phyloP scores from a whole-genome alignment of 1,140 invertebrate species.

The Elysia chlorotica region DNA sequence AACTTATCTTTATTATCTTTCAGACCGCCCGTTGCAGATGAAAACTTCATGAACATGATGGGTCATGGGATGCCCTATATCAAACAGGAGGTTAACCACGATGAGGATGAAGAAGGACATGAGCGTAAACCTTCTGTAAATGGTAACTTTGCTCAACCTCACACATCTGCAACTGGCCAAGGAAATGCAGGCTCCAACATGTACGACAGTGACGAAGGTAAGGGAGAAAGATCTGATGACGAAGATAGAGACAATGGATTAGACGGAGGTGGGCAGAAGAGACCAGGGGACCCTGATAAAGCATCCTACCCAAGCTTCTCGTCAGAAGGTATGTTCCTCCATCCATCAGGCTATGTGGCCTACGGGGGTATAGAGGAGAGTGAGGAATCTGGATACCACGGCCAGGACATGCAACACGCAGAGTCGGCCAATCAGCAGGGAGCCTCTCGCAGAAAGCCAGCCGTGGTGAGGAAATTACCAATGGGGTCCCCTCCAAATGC shows the following conservation, averaged over 20 bases:
- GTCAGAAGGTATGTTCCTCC: constrained; percentile 19
- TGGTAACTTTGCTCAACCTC: not conserved
- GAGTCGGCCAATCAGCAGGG: too few species aligned
- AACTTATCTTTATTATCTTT: not conserved
- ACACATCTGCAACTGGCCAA: not conserved
- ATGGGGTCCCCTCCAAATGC: constrained; percentile 12
- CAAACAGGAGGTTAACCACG: constrained; percentile 17
- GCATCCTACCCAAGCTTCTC: constrained; percentile 22
- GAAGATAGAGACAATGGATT: not conserved
- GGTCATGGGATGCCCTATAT: constrained; percentile 21
- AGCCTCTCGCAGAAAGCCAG: constrained; percentile 9
- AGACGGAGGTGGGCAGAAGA: constrained; percentile 23
- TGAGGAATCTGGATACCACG: not conserved
- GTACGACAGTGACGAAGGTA: not conserved
- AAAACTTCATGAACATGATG: constrained; percentile 8
- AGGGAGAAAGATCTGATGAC: not conserved
- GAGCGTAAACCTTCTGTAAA: too few species aligned
- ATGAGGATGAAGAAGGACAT: constrained; percentile 20
- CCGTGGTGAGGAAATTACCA: constrained; percentile 11
- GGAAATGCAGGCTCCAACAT: not conserved
- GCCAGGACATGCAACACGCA: not conserved
- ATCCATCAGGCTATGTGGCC: constrained; percentile 23
- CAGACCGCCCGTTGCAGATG: not conserved
- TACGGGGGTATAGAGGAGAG: constrained; percentile 11
- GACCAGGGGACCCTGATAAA: constrained; percentile 13